Evolutionary conservation across 2,888 invertebrate species (phyloP), one percentile per base, ranked within the genome.

Genomic region (Empis stercorea): DNA sequence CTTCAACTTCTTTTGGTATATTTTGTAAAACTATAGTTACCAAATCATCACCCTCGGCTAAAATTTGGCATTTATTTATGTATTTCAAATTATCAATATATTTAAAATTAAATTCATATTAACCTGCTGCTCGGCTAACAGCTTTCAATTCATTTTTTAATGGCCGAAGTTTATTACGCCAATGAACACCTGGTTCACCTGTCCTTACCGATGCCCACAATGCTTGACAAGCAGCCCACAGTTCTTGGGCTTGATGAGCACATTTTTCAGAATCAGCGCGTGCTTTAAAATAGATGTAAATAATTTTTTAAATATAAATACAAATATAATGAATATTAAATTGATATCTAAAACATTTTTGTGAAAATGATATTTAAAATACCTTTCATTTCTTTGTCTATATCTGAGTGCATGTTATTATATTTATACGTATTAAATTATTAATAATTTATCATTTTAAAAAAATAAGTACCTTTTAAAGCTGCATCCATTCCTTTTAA

Each of bases 151-250:
- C 86, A 47, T 76, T 71, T 50, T 73, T 72, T 30, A 84, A 65
- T 1, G 84, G 76, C 63, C 78, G 68, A 65, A 80, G 65, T 59
- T 78, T 71, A 58, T 76, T 68, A 55, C 69, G 72, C 70, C 75
- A 73, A 43, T 75, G 66, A 32, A 71, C 63, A 41, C 76, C 76
- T 1, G 74, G 72, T 46, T 78, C 73, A 10, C 80, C 78, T 15
- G 74, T 71, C 49, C 81, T 76, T 7, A 94, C 78, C 17, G 87
- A 82, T 3, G 85, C 78, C 60, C 84, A 78, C 34, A 96, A 72
- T 3, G 91, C 81, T 60, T 94, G 91, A 59, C 91, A 93, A 2
- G 96, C 91, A 54, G 91, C 81, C 96, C 96, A 96, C 55, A 96
- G 74, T 27, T 88, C 79, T 67, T 94, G 93, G 1, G 93, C 85